Conservation (phyloP, 2,797 vertebrate species). For the Tympanoctomys barrerae region DNA sequence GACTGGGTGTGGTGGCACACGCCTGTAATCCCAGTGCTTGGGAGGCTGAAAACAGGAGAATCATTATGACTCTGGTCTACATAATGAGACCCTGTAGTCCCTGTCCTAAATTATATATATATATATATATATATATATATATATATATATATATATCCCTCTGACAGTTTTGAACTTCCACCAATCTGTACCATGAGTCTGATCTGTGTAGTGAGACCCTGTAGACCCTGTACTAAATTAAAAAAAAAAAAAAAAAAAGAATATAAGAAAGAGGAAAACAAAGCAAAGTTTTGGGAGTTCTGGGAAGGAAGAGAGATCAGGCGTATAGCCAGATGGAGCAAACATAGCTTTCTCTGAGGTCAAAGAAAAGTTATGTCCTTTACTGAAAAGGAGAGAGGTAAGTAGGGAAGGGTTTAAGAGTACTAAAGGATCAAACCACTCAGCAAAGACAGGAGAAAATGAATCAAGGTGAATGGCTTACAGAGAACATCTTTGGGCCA, state of each 20-base stretch:
- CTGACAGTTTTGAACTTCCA: too few species aligned
- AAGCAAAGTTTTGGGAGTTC: not conserved
- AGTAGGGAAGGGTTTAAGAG: not conserved
- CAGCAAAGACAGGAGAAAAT: not conserved
- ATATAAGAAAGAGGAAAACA: not conserved
- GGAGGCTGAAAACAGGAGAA: too few species aligned
- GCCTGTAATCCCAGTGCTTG: too few species aligned
- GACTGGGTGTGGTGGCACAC: too few species aligned
- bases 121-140: too few species aligned
- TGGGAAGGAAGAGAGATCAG: not conserved
- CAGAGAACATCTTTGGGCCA: not conserved
- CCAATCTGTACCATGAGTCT: too few species aligned
- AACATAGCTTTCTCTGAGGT: not conserved
- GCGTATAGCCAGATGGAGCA: not conserved
- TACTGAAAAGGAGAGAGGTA: not conserved
- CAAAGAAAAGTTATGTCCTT: not conserved
- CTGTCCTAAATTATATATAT: too few species aligned
- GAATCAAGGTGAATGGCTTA: not conserved
- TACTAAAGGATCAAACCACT: not conserved
- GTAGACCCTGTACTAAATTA: too few species aligned
- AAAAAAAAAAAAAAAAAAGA: not conserved
- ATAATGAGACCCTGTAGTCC: too few species aligned
- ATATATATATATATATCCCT: too few species aligned
- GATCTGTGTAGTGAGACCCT: too few species aligned
- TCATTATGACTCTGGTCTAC: too few species aligned